phyloP scores from a whole-genome alignment of 1,140 invertebrate species.

The Sitobion miscanthi region DNA sequence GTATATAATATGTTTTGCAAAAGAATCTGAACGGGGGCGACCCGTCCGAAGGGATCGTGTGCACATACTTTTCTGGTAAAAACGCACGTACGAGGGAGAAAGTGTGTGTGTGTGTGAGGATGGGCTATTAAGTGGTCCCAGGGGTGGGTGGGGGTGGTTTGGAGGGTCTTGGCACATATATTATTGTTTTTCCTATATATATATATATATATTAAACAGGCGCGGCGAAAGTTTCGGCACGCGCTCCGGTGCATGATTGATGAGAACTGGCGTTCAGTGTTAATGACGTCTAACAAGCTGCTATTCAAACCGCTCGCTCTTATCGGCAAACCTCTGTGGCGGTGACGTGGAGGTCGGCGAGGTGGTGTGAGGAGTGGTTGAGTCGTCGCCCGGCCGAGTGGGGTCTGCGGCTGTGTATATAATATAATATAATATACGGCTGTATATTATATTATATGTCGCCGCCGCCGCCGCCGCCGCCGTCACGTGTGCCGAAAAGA shows the following conservation, averaged over 20 bases:
- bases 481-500: neutral
- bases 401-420: neutral
- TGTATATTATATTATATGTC: neutral
- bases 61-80: neutral
- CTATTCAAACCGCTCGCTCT: slow-evolving; percentile 53
- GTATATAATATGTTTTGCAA: neutral
- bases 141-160: neutral
- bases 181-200: neutral
- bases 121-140: slow-evolving; percentile 9
- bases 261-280: slow-evolving; percentile 31
- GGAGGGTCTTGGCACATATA: neutral
- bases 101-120: neutral
- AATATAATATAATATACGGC: slow-evolving; percentile 1
- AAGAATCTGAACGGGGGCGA: neutral
- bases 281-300: slow-evolving; percentile 55
- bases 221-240: slow-evolving; percentile 17
- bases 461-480: neutral
- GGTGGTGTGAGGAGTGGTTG: neutral
- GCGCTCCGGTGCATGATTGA: slow-evolving; percentile 45
- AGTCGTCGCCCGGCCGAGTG: neutral
- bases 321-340: slow-evolving; percentile 6
- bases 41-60: neutral
- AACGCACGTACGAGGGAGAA: neutral
- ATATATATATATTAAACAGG: neutral
- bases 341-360: no score